Evolutionary conservation across 2,797 vertebrate genomes (phyloP), one percentile per base, ranked within the genome.

Genomic region (Nasua narica): DNA sequence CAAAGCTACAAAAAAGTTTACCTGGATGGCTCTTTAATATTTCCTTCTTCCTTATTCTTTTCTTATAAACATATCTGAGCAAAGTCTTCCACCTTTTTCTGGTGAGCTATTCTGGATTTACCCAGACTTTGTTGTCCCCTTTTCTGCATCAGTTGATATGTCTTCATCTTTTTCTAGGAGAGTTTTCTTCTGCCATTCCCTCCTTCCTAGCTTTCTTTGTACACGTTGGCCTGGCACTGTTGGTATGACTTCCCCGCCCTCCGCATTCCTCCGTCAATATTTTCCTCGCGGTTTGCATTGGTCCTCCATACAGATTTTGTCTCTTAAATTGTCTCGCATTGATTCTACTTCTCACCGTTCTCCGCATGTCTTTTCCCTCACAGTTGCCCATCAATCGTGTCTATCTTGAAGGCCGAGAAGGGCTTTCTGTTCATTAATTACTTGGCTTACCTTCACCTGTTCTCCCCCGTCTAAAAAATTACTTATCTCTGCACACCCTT

Each of bases 381-480:
- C 70, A 92, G 62, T 46, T 84, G 70, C 76, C 40, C 79, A 95
- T 97, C 76, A 95, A 74, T 95, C 19, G 54, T 96, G 43, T 86
- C 60, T 50, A 37, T 94, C 25, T 40, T 37, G 52, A 95, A 92
- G 82, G 74, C 62, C 52, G 81, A 86, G 83, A 81, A 95, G 50
- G 69, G 58, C 67, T 94, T 95, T 94, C 50, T 87, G 74, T 84
- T 91, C 76, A 81, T 97, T 97, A 97, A 95, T 97, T 91, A 93
- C 54, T 67, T 78, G 46, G 46, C 60, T 92, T 87, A 46, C 52
- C 37, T 94, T 95, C 76, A 77, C 60, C 56, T 89, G 6, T 70
- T 97, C 89, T 94, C 70, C 58, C 91, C 69, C 72, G 56, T 85
- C 87, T 93, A 46, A 90, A 95, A 91, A 60, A 62, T 87, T 50